Evolutionary conservation across 1,140 invertebrate species (phyloP).

Genomic region (Bombus huntii): DNA sequence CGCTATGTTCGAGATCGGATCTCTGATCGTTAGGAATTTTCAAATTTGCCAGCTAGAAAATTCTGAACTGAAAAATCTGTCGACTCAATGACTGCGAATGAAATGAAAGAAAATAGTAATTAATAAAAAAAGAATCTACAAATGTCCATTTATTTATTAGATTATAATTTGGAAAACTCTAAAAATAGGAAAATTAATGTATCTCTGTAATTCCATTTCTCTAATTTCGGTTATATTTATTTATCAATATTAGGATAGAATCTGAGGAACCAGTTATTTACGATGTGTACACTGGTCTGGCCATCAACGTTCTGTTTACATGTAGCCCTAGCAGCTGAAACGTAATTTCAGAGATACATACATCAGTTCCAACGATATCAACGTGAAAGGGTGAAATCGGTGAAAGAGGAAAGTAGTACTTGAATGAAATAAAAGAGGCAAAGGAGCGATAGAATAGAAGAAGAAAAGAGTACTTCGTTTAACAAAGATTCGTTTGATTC

Average conservation of each 20-base stretch:
- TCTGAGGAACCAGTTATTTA: neutral
- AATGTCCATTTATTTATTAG: too few relatives aligned
- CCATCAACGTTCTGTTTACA: neutral
- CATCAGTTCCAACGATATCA: neutral
- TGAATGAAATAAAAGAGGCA: conserved; percentile 22
- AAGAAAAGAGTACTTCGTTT: conserved; percentile 7
- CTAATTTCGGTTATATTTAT: neutral
- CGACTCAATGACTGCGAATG: too few relatives aligned
- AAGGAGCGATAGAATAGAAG: neutral
- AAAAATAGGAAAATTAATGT: too few relatives aligned
- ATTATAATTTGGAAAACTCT: too few relatives aligned
- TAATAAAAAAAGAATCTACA: too few relatives aligned
- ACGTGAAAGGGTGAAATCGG: neutral
- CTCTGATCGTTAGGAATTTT: too few relatives aligned
- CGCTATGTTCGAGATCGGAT: too few relatives aligned
- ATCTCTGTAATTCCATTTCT: neutral
- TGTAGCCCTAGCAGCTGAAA: too few relatives aligned
- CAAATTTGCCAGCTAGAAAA: too few relatives aligned
- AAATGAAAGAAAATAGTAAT: too few relatives aligned
- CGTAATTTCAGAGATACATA: conserved; percentile 18
- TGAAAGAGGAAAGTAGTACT: conserved; percentile 27
- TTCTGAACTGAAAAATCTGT: too few relatives aligned
- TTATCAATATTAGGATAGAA: neutral
- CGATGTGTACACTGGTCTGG: neutral
- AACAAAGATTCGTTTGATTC: conserved; percentile 39